Conservation (phyloP, 2,113 vertebrate species). For the Daboia siamensis region DNA sequence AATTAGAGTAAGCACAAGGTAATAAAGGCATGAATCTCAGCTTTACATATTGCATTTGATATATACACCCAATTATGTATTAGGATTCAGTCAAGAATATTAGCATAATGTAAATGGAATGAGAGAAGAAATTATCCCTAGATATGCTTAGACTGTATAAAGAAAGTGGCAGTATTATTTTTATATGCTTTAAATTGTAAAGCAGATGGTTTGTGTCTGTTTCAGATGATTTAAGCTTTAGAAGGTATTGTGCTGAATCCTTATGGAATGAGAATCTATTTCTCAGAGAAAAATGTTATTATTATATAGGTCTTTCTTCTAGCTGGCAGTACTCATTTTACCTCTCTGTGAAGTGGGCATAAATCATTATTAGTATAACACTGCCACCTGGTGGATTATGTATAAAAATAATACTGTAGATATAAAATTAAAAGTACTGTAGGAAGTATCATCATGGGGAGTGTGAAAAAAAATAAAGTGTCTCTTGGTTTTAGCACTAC, state of each 20-base stretch:
- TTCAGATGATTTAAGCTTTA: not conserved
- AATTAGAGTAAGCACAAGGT: not conserved
- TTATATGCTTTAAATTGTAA: not conserved
- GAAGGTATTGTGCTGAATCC: not conserved
- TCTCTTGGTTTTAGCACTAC: not conserved
- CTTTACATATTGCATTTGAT: not conserved
- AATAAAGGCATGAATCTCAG: not conserved
- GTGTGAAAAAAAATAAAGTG: not conserved
- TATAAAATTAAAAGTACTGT: not conserved
- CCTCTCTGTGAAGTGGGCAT: conserved; percentile 8
- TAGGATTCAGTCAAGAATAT: not conserved
- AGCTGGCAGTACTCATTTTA: not conserved
- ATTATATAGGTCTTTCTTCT: not conserved
- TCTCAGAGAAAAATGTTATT: not conserved
- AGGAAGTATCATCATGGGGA: not conserved
- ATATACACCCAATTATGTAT: not conserved
- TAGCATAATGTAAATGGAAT: not conserved
- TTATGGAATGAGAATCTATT: not conserved
- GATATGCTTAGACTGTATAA: not conserved
- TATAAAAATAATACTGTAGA: not conserved
- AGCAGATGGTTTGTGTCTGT: not conserved
- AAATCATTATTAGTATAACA: not conserved
- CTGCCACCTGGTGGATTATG: not conserved
- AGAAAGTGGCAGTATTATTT: not conserved
- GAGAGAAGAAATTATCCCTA: not conserved